A percentile compares a stretch with the other conserved stretches of the same genome.
Evolutionary conservation across 2,888 invertebrate species (phyloP).

Genomic region (Fragum fragum): DNA sequence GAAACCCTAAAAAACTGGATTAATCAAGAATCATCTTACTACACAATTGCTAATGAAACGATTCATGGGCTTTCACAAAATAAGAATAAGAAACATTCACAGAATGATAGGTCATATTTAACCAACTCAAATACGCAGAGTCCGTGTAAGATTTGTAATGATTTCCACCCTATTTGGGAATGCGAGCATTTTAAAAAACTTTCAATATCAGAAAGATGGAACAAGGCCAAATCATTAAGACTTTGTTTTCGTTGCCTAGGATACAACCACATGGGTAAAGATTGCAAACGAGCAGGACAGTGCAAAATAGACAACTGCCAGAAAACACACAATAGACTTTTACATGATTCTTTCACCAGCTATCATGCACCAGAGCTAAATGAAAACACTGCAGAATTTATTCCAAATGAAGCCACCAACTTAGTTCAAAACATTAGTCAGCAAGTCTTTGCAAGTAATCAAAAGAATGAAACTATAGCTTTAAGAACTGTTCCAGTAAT

Average conservation of each 20-base stretch:
- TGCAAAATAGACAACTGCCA: constrained; percentile 13
- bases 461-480: not conserved
- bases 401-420: not conserved
- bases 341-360: constrained; percentile 35
- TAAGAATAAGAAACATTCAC: too few relatives aligned
- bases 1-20: not conserved
- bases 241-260: constrained; percentile 46
- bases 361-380: not conserved
- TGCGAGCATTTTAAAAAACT: constrained; percentile 30
- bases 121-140: not conserved
- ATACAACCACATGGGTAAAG: constrained; percentile 26
- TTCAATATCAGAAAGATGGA: constrained; percentile 25
- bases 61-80: too few relatives aligned
- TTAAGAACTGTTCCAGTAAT: not conserved
- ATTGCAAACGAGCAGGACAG: constrained; percentile 7
- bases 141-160: constrained; percentile 27
- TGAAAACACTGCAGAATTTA: not conserved
- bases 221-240: constrained; percentile 32
- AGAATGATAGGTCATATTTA: not conserved
- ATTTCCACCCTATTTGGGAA: constrained; percentile 39
- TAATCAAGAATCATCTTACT: too few relatives aligned
- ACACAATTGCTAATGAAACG: too few relatives aligned
- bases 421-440: not conserved
- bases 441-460: not conserved
- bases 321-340: constrained; percentile 34